phyloP scores from a whole-genome alignment of 2,797 vertebrate genomes.

The Pseudomugil tenellus region DNA sequence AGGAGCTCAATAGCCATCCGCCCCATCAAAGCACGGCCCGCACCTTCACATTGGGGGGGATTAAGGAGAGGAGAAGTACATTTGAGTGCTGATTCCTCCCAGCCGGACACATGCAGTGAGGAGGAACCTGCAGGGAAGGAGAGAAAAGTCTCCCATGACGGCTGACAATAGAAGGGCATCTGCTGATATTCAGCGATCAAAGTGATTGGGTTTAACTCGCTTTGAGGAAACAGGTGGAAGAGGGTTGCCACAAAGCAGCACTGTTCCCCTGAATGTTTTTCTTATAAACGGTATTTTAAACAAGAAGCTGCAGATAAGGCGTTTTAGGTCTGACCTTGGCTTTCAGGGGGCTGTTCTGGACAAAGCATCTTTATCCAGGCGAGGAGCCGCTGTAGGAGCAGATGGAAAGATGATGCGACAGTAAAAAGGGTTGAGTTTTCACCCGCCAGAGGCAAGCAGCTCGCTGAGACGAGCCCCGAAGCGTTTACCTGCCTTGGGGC shows the following conservation, averaged over 20 bases:
- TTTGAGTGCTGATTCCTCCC: constrained; percentile 40
- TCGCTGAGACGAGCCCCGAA: constrained; percentile 59
- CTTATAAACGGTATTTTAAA: constrained; percentile 35
- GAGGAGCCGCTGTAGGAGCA: constrained; percentile 58
- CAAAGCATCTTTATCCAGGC: constrained; percentile 71
- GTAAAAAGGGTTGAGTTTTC: constrained; percentile 61
- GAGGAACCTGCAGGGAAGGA: constrained; percentile 50
- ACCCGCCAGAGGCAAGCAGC: constrained; percentile 39
- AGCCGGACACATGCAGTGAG: constrained; percentile 53
- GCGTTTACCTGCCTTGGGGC: constrained; percentile 73
- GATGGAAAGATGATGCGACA: constrained; percentile 56
- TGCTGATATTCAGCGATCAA: constrained; percentile 60
- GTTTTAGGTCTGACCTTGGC: constrained; percentile 41
- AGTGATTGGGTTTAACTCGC: constrained; percentile 25
- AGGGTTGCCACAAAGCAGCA: constrained; percentile 31
- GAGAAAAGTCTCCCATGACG: constrained; percentile 47
- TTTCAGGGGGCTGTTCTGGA: constrained; percentile 57
- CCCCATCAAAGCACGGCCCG: constrained; percentile 59
- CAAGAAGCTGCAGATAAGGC: constrained; percentile 33
- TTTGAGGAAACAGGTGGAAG: constrained; percentile 5
- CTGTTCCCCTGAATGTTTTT: constrained; percentile 28
- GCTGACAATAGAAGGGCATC: constrained; percentile 54
- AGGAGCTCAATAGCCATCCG: constrained; percentile 71
- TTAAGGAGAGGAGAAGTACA: constrained; percentile 54
- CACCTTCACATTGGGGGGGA: constrained; percentile 58